phyloP scores from a whole-genome alignment of 2,888 invertebrate species.

The Trichopria drosophilae region DNA sequence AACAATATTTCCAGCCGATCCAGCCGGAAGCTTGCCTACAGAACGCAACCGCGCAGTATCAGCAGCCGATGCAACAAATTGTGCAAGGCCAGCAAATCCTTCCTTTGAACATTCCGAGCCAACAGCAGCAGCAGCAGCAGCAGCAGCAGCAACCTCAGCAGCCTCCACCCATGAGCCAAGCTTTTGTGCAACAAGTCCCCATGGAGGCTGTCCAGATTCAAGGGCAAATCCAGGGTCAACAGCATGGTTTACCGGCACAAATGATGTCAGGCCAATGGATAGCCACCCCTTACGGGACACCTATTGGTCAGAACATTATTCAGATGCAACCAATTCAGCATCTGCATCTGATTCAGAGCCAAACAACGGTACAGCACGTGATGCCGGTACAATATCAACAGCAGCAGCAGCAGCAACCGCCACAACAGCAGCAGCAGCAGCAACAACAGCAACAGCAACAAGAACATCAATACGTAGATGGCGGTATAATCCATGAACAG shows the following conservation, averaged over 20 bases:
- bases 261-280: constrained; percentile 31
- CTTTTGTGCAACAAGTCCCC: not conserved
- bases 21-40: constrained; percentile 47
- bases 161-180: not conserved
- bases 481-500: too few relatives aligned
- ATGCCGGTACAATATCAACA: constrained; percentile 29
- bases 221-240: constrained; percentile 8
- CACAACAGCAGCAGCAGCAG: constrained; percentile 38
- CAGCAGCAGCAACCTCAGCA: not conserved
- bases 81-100: too few relatives aligned
- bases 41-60: constrained; percentile 37
- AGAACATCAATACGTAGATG: constrained; percentile 21
- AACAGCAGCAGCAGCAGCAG: not conserved
- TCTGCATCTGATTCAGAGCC: constrained; percentile 31
- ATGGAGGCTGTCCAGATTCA: not conserved
- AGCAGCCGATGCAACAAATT: constrained; percentile 37
- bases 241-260: constrained; percentile 8
- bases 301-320: constrained; percentile 28
- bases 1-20: constrained; percentile 54
- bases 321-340: constrained; percentile 35
- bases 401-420: constrained; percentile 29
- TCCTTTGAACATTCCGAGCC: constrained; percentile 25
- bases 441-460: constrained; percentile 38
- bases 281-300: constrained; percentile 28
- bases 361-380: constrained; percentile 31